These are phyloP conservation scores for Teleopsis dalmanni DNA, from an alignment of 1,140 invertebrate genomes.

Conservation along the genomic window DNA sequence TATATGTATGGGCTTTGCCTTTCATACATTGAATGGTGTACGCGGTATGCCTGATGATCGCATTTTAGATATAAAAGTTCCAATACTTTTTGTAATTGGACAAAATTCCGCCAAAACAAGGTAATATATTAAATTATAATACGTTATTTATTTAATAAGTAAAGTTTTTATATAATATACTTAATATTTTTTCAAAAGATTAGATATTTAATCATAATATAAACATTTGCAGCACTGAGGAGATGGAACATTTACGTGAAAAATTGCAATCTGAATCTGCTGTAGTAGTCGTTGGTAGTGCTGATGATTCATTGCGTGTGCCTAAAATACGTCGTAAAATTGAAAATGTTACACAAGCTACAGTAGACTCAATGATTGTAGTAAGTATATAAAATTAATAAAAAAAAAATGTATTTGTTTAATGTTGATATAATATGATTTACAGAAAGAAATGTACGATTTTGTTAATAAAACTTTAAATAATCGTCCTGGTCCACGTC, in stretches of 20 bases:
- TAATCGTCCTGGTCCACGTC: conserved; percentile 53
- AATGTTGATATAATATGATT: not conserved
- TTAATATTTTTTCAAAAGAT: not conserved
- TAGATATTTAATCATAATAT: conserved; percentile 16
- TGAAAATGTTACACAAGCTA: conserved; percentile 71
- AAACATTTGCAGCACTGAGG: conserved; percentile 59
- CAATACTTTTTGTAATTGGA: conserved; percentile 74
- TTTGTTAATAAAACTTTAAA: conserved; percentile 53
- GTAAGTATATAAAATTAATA: conserved; percentile 35
- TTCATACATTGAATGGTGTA: conserved; percentile 64
- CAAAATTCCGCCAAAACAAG: conserved; percentile 57
- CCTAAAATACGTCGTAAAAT: conserved; percentile 60
- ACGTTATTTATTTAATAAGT: not conserved
- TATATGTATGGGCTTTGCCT: conserved; percentile 73
- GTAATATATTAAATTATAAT: conserved; percentile 3
- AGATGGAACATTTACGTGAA: conserved; percentile 69
- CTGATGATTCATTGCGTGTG: conserved; percentile 69
- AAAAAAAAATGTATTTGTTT: not conserved
- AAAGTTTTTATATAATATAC: not conserved
- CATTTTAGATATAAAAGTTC: conserved; percentile 63
- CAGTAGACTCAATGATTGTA: conserved; percentile 72
- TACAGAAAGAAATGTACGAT: conserved; percentile 55
- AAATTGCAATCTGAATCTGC: conserved; percentile 68
- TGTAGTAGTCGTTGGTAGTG: conserved; percentile 73
- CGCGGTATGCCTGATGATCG: conserved; percentile 73